Evolutionary conservation across 2,797 vertebrate species (phyloP).

Genomic region (Channa striata): DNA sequence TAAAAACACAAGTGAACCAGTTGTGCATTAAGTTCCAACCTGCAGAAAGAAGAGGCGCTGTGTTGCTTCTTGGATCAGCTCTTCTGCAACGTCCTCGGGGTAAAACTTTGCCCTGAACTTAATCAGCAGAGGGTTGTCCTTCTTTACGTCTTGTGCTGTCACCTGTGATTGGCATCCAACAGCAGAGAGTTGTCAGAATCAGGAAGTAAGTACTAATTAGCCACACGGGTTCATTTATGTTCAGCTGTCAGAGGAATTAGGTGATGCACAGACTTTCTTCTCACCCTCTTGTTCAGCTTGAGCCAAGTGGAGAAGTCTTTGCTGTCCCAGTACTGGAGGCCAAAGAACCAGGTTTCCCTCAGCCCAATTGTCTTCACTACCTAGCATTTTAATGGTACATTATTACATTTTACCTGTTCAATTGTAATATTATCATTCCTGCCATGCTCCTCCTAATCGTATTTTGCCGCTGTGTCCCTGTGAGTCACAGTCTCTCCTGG

Average conservation of each 20-base stretch:
- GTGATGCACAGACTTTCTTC: conserved; percentile 28
- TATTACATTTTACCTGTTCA: conserved; percentile 1
- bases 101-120: conserved; percentile 98
- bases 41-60: conserved; percentile 97
- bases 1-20: not conserved
- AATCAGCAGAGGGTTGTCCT: conserved; percentile 93
- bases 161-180: conserved; percentile 82
- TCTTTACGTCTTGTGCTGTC: conserved; percentile 93
- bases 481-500: no score
- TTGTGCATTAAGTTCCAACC: conserved; percentile 55
- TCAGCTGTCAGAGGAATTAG: not conserved
- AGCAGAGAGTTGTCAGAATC: conserved; percentile 19
- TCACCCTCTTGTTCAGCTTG: conserved; percentile 97
- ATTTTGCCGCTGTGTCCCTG: not conserved
- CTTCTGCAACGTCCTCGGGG: conserved; percentile 95
- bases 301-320: conserved; percentile 98
- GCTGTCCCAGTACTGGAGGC: conserved; percentile 97
- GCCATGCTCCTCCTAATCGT: not conserved
- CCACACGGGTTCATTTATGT: conserved; percentile 21
- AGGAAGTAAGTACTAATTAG: conserved; percentile 50
- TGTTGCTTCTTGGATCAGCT: conserved; percentile 96
- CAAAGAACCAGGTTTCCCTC: conserved; percentile 98
- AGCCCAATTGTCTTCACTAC: conserved; percentile 98
- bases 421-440: not conserved
- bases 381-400: conserved; percentile 71